Percentiles rank a stretch among this genome's conserved stretches.
Evolutionary conservation across 1,140 invertebrate species (phyloP).

Genomic region (Heliconius himera): DNA sequence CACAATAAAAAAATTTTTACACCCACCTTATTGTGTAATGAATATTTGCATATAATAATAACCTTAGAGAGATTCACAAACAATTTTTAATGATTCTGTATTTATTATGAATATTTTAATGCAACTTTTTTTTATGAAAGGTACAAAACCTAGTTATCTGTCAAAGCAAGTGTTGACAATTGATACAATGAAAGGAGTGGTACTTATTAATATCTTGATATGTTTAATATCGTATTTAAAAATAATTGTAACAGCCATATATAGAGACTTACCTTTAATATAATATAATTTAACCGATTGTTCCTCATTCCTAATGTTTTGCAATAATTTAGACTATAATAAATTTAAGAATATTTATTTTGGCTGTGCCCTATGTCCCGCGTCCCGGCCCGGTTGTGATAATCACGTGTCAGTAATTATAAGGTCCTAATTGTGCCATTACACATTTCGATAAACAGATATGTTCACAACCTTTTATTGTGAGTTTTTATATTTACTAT

Average conservation of each 20-base stretch:
- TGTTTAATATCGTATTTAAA: constrained; percentile 7
- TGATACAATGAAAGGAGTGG: background rate
- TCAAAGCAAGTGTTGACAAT: background rate
- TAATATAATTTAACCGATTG: constrained; percentile 15
- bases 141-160: background rate
- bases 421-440: constrained; percentile 20
- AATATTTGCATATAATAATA: no score
- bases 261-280: constrained; percentile 19
- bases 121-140: constrained; percentile 2
- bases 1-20: no score
- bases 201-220: constrained; percentile 5
- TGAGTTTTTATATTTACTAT: constrained; percentile 16
- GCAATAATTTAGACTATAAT: constrained; percentile 33
- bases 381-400: constrained; percentile 37
- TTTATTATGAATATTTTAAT: background rate
- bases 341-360: constrained; percentile 30
- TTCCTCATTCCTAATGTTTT: constrained; percentile 44
- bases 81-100: background rate
- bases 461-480: constrained; percentile 31
- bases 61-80: no score
- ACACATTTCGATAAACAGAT: constrained; percentile 21
- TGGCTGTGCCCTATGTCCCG: constrained; percentile 33
- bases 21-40: no score
- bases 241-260: constrained; percentile 12
- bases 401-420: constrained; percentile 23